Evolutionary conservation across 2,797 vertebrate species (phyloP).

Genomic region (Dipus sagitta): DNA sequence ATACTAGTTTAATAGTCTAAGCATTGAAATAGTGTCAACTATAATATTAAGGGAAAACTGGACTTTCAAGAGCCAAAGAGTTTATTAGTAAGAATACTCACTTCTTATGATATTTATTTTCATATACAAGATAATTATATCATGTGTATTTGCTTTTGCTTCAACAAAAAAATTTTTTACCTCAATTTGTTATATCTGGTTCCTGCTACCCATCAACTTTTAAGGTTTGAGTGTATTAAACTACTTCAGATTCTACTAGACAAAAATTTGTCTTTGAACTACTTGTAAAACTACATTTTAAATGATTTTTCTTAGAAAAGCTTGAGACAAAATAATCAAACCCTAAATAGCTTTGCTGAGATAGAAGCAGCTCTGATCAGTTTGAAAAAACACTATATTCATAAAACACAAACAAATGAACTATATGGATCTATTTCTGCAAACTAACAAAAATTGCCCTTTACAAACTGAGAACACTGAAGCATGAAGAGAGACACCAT

Average conservation of each 20-base stretch:
- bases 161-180: not conserved
- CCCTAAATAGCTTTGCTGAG: constrained; percentile 59
- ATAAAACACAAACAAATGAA: constrained; percentile 55
- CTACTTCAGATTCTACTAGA: constrained; percentile 29
- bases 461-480: constrained; percentile 35
- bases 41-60: constrained; percentile 48
- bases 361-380: constrained; percentile 47
- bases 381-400: constrained; percentile 64
- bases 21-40: constrained; percentile 45
- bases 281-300: constrained; percentile 57
- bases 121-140: not conserved
- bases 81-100: not conserved
- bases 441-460: constrained; percentile 62
- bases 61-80: constrained; percentile 9
- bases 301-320: constrained; percentile 58
- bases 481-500: not conserved
- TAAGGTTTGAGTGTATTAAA: constrained; percentile 39
- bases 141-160: constrained; percentile 15
- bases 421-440: constrained; percentile 49
- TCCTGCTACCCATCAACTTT: constrained; percentile 30
- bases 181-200: not conserved
- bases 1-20: constrained; percentile 5
- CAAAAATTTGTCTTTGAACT: constrained; percentile 38
- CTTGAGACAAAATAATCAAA: constrained; percentile 53
- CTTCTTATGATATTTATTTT: constrained; percentile 45